Conservation (phyloP, 30 jellyfish, hydroid and myxozoan species). For the Turritopsis rubra region DNA sequence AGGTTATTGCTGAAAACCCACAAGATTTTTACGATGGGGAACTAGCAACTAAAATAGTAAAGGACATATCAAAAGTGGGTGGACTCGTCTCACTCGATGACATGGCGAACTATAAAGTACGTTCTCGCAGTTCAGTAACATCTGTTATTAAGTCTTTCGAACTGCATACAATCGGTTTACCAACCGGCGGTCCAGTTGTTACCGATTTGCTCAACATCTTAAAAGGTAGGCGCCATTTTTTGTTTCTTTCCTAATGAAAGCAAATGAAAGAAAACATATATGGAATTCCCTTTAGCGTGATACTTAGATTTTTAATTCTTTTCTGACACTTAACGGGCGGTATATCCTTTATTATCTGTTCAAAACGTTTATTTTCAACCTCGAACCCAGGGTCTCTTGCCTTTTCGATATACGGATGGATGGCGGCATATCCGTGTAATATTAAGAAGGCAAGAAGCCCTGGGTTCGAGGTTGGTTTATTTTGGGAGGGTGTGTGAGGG, state of each 20-base stretch:
- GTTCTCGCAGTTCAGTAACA: constrained; percentile 5
- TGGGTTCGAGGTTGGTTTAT: background rate
- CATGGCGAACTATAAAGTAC: constrained; percentile 34
- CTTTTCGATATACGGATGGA: background rate
- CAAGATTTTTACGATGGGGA: constrained; percentile 55
- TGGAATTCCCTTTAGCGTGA: too few relatives aligned
- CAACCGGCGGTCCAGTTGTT: constrained; percentile 51
- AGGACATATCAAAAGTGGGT: constrained; percentile 39
- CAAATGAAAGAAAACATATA: too few relatives aligned
- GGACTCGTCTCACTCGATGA: constrained; percentile 60
- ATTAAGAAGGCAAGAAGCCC: too few relatives aligned
- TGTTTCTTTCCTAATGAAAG: too few relatives aligned
- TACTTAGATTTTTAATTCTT: too few relatives aligned
- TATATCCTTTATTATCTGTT: too few relatives aligned
- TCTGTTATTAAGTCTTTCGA: constrained; percentile 9
- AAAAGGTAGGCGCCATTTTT: constrained; percentile 21
- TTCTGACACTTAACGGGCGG: too few relatives aligned
- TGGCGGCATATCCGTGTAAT: too few relatives aligned
- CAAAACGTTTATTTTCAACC: background rate
- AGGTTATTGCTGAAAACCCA: constrained; percentile 56
- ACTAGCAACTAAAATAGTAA: constrained; percentile 38
- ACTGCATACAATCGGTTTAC: constrained; percentile 31
- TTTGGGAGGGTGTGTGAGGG: too few relatives aligned
- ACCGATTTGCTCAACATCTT: constrained; percentile 31
- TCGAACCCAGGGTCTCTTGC: background rate